Evolutionary conservation across 2,888 invertebrate genomes (phyloP), one percentile per base, ranked within the genome.

Genomic region (Aethes cnicana): DNA sequence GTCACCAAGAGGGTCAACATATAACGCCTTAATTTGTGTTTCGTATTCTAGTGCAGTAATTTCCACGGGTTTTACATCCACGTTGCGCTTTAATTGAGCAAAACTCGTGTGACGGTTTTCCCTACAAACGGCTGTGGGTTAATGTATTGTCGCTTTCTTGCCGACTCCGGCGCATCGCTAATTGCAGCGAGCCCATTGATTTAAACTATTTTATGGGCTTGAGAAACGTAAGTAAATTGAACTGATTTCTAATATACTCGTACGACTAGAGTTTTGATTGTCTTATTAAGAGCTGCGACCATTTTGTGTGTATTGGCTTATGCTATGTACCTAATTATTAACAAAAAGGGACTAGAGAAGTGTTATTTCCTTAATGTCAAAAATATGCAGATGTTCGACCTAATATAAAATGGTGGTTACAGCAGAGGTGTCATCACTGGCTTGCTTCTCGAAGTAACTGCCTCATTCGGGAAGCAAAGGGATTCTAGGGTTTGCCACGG

Each of bases 111-210:
- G 83, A 83, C 81, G 75, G 69, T 84, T 86, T 84, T 83, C 84
- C 83, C 79, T 81, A 75, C 75, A 73, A 77, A 44, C 44, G 32
- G 52, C 77, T 76, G 73, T 80, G 74, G 82, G 83, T 81, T 81
- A 84, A 83, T 80, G 80, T 73, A 81, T 84, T 79, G 78, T 80
- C 78, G 72, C 86, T 87, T 86, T 88, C 87, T 83, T 84, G 67
- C 32, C 36, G 37, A 46, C 49, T 73, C 74, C 65, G 62, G 65
- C 74, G 85, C 81, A 87, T 85, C 72, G 69, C 68, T 88, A 87
- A 88, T 85, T 84, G 77, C 80, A 76, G 77, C 81, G 84, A 78
- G 84, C 86, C 85, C 62, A 86, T 81, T 84, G 81, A 86, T 85
- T 87, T 79, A 71, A 82, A 82, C n/a, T 79, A 72, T 68, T 61